Base-by-base conservation (phyloP, 1,140 invertebrate genomes). In the Apis cerana region DNA sequence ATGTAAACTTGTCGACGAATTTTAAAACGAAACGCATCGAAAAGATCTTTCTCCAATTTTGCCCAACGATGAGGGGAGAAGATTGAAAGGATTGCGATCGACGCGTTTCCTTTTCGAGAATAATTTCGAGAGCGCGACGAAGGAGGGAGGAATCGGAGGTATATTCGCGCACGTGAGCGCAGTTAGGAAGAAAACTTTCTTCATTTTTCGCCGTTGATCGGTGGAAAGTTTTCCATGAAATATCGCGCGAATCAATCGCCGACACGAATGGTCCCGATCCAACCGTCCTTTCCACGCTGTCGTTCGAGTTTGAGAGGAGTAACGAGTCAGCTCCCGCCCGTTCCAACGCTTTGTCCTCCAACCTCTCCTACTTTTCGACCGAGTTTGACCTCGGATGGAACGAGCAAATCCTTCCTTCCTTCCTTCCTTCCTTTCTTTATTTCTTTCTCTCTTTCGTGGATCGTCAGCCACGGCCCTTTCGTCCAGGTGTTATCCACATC, bases 231-330 rank as follows among this genome's bases (percentile, higher is more conserved):
- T 85, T 67, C 13, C 56, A 84, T 90, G 90, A 92, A 93, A 93
- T 93, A 91, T 91, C 88, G 88, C 82, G 88, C 89, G 89, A 93
- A 94, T 94, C 92, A 93, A 94, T 94, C 91, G 90, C 82, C 87
- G 64, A 85, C 90, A 82, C 85, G 89, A 90, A 85, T 89, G 86
- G 87, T 79, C 80, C 75, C 72, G 85, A 87, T 87, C 80, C 82
- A 86, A 75, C 68, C 27, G 52, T 82, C 84, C 87, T 81, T 90
- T 70, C 70, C 75, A 72, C 79, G 43, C 62, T 77, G 81, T 75
- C 33, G 69, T 69, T 75, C 17, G 19, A 61, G 56, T 56, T 76
- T 23, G 33, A 43, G 64, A 23, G 13, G 85, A 75, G 83, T 82
- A 88, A 88, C 67, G 83, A 87, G 67, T 62, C 48, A 61, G 76